Base-by-base conservation (phyloP, 2,888 invertebrate species). In the Diabrotica balteata region DNA sequence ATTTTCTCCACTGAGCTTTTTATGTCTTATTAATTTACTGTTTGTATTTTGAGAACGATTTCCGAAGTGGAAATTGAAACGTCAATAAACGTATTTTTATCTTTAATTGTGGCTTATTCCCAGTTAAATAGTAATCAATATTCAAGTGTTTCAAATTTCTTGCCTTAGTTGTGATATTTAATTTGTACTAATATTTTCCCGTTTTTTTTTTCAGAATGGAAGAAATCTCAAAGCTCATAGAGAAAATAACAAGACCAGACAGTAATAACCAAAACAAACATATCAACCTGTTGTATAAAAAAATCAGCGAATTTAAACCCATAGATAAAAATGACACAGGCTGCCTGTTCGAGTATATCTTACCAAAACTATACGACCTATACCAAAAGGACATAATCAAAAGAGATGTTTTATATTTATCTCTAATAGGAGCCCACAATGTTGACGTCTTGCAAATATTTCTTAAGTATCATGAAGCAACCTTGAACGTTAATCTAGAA, bases 391-490 rank as follows among this genome's bases (percentile, higher is more conserved):
- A 74, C 22, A 68, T 77, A 42, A 46, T 81, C 11, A 72, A 72
- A 53, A 78, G 78, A 68, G 77, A 79, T 68, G 70, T 79, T 43
- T 63, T 81, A 32, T 80, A 79, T 73, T 66, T 82, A 55, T 72
- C 76, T 9, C 70, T 79, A 22, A 59, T 82, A 47, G 74, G 79
- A 43, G 72, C 73, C 59, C 67, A 73, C 44, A 81, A 81, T 73
- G 60, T 69, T 17, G 72, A 76, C 43, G 63, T 79, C 32, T 64
- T 82, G 53, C 63, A 77, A 17, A 73, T 72, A 58, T 72, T 77
- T 49, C 63, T 76, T 7, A 70, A 78, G 54, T 79, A 77, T 68
- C 80, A 82, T 62, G 77, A 76, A 63, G 52, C 62, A 10, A 54
- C 69, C 45, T 74, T 78, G 44, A 73, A 73, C 47, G 68, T 82